Conservation (phyloP, 1,140 invertebrate genomes). For the Achatina immaculata region DNA sequence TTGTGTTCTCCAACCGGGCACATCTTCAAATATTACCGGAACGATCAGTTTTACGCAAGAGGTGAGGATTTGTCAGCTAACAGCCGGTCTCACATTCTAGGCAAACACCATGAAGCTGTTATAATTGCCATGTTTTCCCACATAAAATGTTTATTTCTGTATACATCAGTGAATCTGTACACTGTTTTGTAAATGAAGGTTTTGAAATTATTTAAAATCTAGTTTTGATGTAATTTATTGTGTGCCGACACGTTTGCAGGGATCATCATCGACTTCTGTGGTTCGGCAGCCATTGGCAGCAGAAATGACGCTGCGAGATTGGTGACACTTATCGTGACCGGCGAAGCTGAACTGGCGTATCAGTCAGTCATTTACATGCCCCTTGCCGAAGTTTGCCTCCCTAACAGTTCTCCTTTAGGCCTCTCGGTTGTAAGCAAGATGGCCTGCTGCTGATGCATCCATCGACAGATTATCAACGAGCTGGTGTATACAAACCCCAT, state of each 20-base stretch:
- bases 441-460: too few relatives aligned
- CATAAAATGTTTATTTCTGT: neutral
- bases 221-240: neutral
- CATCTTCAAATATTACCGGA: slow-evolving; percentile 7
- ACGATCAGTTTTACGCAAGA: slow-evolving; percentile 35
- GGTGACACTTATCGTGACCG: too few relatives aligned
- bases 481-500: too few relatives aligned
- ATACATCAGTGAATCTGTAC: neutral
- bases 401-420: too few relatives aligned
- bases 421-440: too few relatives aligned
- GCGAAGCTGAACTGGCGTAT: too few relatives aligned
- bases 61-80: neutral
- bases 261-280: too few relatives aligned
- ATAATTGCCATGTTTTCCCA: neutral
- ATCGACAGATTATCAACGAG: too few relatives aligned
- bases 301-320: too few relatives aligned
- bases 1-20: slow-evolving; percentile 15
- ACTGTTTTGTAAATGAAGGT: neutral
- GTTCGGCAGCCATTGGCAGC: too few relatives aligned
- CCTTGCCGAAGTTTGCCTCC: too few relatives aligned
- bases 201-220: neutral
- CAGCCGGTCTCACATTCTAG: neutral
- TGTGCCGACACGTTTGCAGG: neutral
- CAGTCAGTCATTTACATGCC: too few relatives aligned
- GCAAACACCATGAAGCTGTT: neutral